These are phyloP conservation scores for Nothocercus nigrocapillus DNA, from an alignment of 2,113 vertebrate genomes.

Conservation along the genomic window DNA sequence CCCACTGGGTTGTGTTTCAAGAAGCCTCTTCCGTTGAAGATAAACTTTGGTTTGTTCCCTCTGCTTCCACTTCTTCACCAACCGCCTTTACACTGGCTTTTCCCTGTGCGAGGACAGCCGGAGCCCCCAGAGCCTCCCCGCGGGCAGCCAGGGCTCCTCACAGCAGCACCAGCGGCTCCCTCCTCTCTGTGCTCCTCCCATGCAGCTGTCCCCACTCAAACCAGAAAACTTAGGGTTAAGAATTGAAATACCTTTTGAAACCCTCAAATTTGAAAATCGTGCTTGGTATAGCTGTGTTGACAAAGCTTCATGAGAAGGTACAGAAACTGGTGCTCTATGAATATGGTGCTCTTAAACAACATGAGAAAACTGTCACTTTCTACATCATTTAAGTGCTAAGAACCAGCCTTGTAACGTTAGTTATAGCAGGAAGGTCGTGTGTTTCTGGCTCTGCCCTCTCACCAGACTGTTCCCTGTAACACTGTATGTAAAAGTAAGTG, in stretches of 20 bases:
- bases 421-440: fast-evolving
- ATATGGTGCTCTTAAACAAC: fast-evolving
- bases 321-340: fast-evolving
- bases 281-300: too few species aligned
- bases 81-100: fast-evolving
- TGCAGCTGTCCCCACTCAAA: not conserved
- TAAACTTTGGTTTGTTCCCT: too few species aligned
- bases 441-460: too few species aligned
- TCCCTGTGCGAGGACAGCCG: not conserved
- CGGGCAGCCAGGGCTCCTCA: too few species aligned
- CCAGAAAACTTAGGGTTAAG: not conserved
- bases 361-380: fast-evolving
- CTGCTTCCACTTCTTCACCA: not conserved
- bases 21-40: not conserved
- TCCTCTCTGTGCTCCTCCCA: fast-evolving
- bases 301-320: too few species aligned
- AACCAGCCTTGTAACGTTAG: fast-evolving
- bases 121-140: fast-evolving
- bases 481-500: not conserved
- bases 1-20: not conserved
- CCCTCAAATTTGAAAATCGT: not conserved
- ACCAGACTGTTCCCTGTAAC: too few species aligned
- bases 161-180: not conserved
- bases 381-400: not conserved
- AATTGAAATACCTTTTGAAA: not conserved